Evolutionary conservation across 2,797 vertebrate genomes (phyloP).

Genomic region (Scyliorhinus canicula): DNA sequence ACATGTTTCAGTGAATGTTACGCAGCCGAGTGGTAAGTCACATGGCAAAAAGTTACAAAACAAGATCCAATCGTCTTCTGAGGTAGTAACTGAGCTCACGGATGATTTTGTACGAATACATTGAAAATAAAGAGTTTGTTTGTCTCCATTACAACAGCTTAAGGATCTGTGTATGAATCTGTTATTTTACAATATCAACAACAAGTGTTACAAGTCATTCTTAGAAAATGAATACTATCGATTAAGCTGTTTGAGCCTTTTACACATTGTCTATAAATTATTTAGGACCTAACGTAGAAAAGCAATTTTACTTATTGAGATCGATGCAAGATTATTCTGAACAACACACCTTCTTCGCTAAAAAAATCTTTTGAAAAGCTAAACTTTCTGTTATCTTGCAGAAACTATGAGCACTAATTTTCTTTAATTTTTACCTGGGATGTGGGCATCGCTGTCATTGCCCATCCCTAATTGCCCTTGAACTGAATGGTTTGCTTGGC

Average conservation of each 20-base stretch:
- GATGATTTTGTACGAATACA: not conserved
- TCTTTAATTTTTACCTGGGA: too few relatives aligned
- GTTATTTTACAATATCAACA: conserved; percentile 2
- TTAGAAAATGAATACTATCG: not conserved
- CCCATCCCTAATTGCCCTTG: too few relatives aligned
- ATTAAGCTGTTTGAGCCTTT: not conserved
- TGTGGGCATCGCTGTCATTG: too few relatives aligned
- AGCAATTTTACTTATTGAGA: not conserved
- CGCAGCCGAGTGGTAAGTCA: not conserved
- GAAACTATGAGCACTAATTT: not conserved
- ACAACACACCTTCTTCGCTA: not conserved
- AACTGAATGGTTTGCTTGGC: too few relatives aligned
- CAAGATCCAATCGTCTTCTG: not conserved
- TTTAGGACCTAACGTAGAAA: not conserved
- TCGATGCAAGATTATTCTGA: not conserved
- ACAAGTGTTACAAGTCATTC: not conserved
- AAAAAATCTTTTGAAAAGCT: not conserved
- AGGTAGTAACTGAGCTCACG: not conserved
- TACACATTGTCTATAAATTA: not conserved
- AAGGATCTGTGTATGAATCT: not conserved
- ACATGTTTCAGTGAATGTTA: not conserved
- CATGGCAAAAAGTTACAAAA: not conserved
- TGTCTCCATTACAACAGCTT: not conserved
- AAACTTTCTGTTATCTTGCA: not conserved
- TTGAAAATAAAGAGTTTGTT: not conserved